Percentiles rank a stretch among this genome's conserved stretches.
phyloP scores from a whole-genome alignment of 2,113 vertebrate species.

The Heliornis fulica region DNA sequence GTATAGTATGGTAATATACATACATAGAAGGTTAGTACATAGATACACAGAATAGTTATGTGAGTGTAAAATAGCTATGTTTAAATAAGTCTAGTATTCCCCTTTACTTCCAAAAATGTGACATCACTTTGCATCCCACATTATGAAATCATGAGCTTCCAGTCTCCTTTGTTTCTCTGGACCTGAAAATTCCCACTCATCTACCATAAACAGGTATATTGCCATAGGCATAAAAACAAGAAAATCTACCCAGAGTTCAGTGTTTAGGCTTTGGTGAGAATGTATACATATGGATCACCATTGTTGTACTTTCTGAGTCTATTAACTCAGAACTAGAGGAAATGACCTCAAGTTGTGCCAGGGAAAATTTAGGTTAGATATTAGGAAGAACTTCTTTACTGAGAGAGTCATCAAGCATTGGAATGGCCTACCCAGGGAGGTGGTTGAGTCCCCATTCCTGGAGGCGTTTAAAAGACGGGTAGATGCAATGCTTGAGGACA shows the following conservation, averaged over 20 bases:
- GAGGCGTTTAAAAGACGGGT: too few relatives aligned
- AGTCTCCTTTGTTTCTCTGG: background rate
- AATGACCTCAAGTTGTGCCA: too few relatives aligned
- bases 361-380: too few relatives aligned
- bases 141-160: background rate
- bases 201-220: background rate
- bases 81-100: background rate
- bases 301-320: too few relatives aligned
- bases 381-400: too few relatives aligned
- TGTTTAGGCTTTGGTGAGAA: background rate
- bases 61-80: background rate
- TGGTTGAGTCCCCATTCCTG: too few relatives aligned
- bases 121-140: background rate
- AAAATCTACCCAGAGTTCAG: background rate
- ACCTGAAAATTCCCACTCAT: background rate
- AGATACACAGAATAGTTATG: background rate
- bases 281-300: background rate
- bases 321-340: too few relatives aligned
- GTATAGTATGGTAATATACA: background rate
- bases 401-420: too few relatives aligned
- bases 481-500: too few relatives aligned
- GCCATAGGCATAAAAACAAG: rapidly evolving
- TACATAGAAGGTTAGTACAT: background rate
- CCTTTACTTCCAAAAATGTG: rapidly evolving
- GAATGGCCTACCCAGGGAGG: too few relatives aligned